Evolutionary conservation across 2,797 vertebrate species (phyloP), one percentile per base, ranked within the genome.

Genomic region (Paratrypauchen microcephalus): DNA sequence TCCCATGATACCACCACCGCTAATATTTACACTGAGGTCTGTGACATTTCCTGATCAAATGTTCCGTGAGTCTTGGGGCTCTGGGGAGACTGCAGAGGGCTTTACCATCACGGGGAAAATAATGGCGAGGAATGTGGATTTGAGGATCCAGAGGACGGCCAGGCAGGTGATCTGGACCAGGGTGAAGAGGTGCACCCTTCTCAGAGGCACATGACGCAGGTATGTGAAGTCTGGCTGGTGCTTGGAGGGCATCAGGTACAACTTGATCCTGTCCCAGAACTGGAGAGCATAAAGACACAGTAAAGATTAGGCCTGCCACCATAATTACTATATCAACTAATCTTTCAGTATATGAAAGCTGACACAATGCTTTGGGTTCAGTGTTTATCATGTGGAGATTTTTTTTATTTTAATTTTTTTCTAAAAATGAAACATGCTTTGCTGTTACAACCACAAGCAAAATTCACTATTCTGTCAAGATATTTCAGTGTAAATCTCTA

Each of bases 201-300:
- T 94, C 77, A 99, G 88, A 0, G 97, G 97, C 24, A 99, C 97
- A 0, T 98, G 97, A 1, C 97, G 95, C 30, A 99, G 95, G 92
- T 93, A 99, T 62, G 92, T 87, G 2, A 90, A 95, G 87, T 99
- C 97, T 0, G 97, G 97, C 83, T 99, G 97, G 92, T 99, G 97
- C 86, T 99, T 99, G 79, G 96, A 95, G 0, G 97, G 97, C 97
- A 99, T 99, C 91, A 99, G 87, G 89, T 95, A 98, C 75, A 99
- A 89, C 77, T 98, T 98, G 76, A 97, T 96, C 78, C 97, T 94
- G 18, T 99, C 97, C 97, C 97, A 99, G 71, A 99, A 98, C 97
- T 99, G 85, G 54, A 78, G 6, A 47, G 78, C 0, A 69, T 52
- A 39, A 48, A 19, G 26, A 21, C 23, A 56, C 2, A 52, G 8